Evolutionary conservation across 2,113 vertebrate species (phyloP), one percentile per base, ranked within the genome.

Genomic region (Proterorhinus semilunaris): DNA sequence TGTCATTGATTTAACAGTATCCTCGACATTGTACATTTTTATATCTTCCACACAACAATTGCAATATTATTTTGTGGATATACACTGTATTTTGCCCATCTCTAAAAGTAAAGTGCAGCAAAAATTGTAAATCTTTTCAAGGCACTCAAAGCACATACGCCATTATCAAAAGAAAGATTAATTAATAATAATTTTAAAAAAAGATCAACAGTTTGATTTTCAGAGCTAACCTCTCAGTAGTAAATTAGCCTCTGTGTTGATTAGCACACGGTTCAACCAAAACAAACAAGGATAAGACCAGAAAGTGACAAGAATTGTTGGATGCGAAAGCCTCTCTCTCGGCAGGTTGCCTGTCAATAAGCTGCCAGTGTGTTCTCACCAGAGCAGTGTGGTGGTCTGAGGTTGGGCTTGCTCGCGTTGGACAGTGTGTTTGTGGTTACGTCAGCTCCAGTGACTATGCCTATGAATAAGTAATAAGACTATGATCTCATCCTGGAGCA

Each of bases 401-500:
- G 46, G 10, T 42, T 54, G 10, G 2, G 59, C 53, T 63, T 11
- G 47, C 75, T 71, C 62, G 15, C 74, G 71, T 68, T 11, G 67
- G 74, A 50, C 76, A 47, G 62, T 49, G 42, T 51, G 62, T 63
- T 50, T 75, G 63, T 59, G 73, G 79, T 79, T 83, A 77, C 72
- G 48, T 86, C 81, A 83, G 85, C 70, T 76, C 74, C 55, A 77
- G 78, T 74, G 78, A 81, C 71, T 47, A 15, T 6, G 67, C 62
- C 75, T 75, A 88, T 89, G 79, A 89, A 90, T 89, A 87, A 90
- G 76, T 89, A 79, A 88, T 75, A 52, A 61, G 50, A 44, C 65
- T 13, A 87, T 90, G 87, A 90, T 83, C 81, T 90, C 87, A 90
- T 87, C 54, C 69, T 75, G 78, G 65, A 80, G 83, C 76, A 78